Percentiles rank a stretch among this genome's conserved stretches.
phyloP scores from a whole-genome alignment of 2,888 invertebrate genomes.

The Tromatobia lineatoria region DNA sequence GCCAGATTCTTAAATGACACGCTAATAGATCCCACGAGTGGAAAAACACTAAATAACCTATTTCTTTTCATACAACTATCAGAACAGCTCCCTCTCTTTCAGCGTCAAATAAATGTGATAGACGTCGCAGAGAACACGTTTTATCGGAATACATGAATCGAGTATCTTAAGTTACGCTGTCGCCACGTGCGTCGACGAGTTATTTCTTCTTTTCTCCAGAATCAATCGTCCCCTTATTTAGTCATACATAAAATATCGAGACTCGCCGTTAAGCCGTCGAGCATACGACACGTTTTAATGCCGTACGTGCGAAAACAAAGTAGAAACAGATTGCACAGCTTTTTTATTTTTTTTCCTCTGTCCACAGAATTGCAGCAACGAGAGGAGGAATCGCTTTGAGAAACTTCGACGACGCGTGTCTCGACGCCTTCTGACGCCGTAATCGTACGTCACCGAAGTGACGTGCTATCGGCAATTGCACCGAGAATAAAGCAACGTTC shows the following conservation, averaged over 20 bases:
- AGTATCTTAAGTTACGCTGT: neutral
- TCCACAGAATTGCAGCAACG: constrained; percentile 34
- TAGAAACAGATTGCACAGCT: neutral
- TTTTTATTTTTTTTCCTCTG: constrained; percentile 26
- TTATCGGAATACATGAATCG: neutral
- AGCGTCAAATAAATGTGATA: neutral
- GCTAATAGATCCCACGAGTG: neutral
- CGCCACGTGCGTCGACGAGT: neutral
- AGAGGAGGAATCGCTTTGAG: neutral
- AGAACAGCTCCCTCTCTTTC: neutral
- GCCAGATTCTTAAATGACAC: neutral
- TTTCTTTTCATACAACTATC: neutral
- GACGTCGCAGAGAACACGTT: neutral
- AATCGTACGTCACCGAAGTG: constrained; percentile 34
- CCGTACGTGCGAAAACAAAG: constrained; percentile 10
- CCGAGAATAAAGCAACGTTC: constrained; percentile 27
- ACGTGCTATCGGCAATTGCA: constrained; percentile 40
- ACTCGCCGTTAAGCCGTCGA: too few relatives aligned
- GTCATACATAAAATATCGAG: neutral
- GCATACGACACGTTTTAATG: neutral
- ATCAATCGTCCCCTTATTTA: neutral
- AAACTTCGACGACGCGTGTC: constrained; percentile 6
- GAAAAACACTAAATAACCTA: neutral
- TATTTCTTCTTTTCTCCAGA: constrained; percentile 7
- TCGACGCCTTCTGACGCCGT: neutral